A percentile compares a stretch with the other conserved stretches of the same genome.
phyloP scores from a whole-genome alignment of 2,113 vertebrate genomes.

The Proterorhinus semilunaris region DNA sequence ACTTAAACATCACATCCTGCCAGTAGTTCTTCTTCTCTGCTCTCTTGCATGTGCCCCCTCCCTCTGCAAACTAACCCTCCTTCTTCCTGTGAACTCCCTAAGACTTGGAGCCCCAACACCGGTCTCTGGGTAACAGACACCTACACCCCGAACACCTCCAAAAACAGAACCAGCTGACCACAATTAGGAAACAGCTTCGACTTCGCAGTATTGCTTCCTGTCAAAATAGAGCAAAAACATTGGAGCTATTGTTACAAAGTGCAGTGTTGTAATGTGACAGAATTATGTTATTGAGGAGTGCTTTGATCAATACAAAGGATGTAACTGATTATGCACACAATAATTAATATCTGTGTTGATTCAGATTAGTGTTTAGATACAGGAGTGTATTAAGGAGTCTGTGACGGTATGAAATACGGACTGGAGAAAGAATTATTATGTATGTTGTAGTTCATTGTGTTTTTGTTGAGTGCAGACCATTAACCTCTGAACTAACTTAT shows the following conservation, averaged over 20 bases:
- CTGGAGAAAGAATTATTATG: no score
- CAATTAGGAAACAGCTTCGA: slow-evolving; percentile 66
- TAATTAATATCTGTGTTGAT: no score
- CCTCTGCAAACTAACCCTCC: slow-evolving; percentile 19
- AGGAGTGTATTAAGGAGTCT: no score
- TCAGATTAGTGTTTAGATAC: no score
- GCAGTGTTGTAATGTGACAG: neutral
- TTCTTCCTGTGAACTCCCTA: slow-evolving; percentile 22
- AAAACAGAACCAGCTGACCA: slow-evolving; percentile 65
- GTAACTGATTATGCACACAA: no score
- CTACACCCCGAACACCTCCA: slow-evolving; percentile 38
- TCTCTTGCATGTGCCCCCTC: slow-evolving; percentile 19
- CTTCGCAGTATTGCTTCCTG: slow-evolving; percentile 53
- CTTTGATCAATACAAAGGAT: no score
- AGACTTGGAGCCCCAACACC: slow-evolving; percentile 23
- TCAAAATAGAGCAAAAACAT: slow-evolving; percentile 12
- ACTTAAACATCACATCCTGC: slow-evolving; percentile 18
- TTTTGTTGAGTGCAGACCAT: no score
- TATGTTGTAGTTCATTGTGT: no score
- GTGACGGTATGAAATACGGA: no score
- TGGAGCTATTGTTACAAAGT: neutral
- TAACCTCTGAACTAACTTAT: neutral
- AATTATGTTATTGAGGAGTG: no score
- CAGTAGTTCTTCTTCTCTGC: slow-evolving; percentile 7
- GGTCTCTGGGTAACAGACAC: slow-evolving; percentile 50